phyloP scores from a whole-genome alignment of 2,113 vertebrate genomes.

The Nibea coibor region DNA sequence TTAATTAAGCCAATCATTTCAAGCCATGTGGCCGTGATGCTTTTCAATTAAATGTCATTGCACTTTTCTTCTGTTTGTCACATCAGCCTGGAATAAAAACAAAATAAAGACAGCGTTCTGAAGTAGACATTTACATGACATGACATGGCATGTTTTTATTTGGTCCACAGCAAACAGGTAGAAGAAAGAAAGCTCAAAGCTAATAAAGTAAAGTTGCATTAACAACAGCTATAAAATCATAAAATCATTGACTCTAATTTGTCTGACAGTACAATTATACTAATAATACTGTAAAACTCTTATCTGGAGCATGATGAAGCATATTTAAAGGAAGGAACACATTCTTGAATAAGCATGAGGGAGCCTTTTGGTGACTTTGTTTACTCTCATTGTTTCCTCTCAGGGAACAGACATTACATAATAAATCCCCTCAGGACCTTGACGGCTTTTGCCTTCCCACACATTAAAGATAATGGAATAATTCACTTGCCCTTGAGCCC shows the following conservation, averaged over 20 bases:
- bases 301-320: not conserved
- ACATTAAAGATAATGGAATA: constrained; percentile 79
- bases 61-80: constrained; percentile 42
- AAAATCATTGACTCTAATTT: not conserved
- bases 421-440: constrained; percentile 63
- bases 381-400: constrained; percentile 36
- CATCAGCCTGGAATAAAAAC: constrained; percentile 7
- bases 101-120: not conserved
- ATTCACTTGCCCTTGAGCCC: constrained; percentile 80
- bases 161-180: not conserved
- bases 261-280: not conserved
- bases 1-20: constrained; percentile 67
- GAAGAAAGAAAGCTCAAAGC: not conserved
- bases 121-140: not conserved
- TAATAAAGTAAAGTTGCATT: not conserved
- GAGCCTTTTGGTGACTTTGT: constrained; percentile 23
- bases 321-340: not conserved
- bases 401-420: constrained; percentile 41
- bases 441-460: constrained; percentile 51
- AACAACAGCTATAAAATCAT: not conserved
- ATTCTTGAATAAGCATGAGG: not conserved
- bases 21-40: constrained; percentile 55
- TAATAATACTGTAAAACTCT: not conserved
- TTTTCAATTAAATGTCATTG: constrained; percentile 64
- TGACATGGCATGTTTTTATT: not conserved